These are phyloP conservation scores for Leistus spinibarbis DNA, from an alignment of 2,888 invertebrate genomes.

Conservation along the genomic window DNA sequence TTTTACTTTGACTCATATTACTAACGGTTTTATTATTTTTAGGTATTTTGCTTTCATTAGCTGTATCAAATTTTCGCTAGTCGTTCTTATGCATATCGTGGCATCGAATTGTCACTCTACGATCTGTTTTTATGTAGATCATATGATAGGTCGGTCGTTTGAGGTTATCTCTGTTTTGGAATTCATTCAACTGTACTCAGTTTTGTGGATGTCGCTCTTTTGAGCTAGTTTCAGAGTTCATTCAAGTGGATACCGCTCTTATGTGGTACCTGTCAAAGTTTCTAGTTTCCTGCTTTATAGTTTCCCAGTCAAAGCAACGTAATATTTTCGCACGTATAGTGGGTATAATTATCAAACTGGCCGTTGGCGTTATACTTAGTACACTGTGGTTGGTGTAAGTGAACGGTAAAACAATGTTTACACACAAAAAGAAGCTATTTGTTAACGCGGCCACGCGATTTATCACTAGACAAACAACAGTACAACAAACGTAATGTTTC, in stretches of 20 bases:
- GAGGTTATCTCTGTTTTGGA: too few relatives aligned
- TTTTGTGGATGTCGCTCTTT: neutral
- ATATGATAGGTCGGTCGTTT: too few relatives aligned
- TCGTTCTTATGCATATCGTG: too few relatives aligned
- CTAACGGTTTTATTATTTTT: too few relatives aligned
- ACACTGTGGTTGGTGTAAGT: constrained; percentile 22
- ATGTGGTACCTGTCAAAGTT: neutral
- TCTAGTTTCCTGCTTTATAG: neutral
- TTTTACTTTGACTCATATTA: too few relatives aligned
- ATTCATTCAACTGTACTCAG: too few relatives aligned
- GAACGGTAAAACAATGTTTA: constrained; percentile 30
- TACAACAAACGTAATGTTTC: neutral
- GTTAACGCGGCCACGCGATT: constrained; percentile 26
- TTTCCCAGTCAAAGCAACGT: neutral
- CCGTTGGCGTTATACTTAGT: constrained; percentile 10
- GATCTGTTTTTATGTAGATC: too few relatives aligned
- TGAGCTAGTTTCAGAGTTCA: neutral
- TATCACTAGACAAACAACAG: constrained; percentile 24
- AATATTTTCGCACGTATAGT: neutral
- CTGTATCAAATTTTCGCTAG: too few relatives aligned
- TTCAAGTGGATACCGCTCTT: neutral
- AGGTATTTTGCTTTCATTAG: too few relatives aligned
- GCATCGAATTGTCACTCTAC: too few relatives aligned
- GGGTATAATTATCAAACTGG: constrained; percentile 10
- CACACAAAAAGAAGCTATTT: constrained; percentile 28